Base-by-base conservation (phyloP, 2,888 invertebrate species). In the Oscheius onirici region DNA sequence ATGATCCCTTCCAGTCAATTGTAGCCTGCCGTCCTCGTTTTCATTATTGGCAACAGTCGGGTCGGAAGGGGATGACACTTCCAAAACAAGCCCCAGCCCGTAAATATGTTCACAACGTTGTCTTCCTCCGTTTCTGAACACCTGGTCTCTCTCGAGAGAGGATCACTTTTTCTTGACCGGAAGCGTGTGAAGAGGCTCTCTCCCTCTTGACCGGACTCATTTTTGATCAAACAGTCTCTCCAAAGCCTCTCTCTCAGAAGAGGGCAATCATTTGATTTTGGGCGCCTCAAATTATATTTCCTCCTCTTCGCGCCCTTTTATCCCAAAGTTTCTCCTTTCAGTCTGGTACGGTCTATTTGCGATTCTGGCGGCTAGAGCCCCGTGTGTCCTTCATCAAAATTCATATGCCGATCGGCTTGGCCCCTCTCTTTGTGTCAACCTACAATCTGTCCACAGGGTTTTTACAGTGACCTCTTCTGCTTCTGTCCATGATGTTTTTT, bases 351-450 rank as follows among this genome's bases (percentile, higher is more conserved):
- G 55, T 28, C 10, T 55, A 55, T 55, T 55, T 55, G 55, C 26
- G 20, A 40, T 40, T 40, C 34, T 34, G 46, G 46, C 46, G 3
- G n/a, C n/a, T n/a, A n/a, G n/a, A 17, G n/a, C 15, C 13, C 58
- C 40, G 5, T 24, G n/a, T 41, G 58, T 58, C 58, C 43, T 43
- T 58, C 63, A 63, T 63, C 63, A 63, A 63, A 63, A 63, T 63
- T 63, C 63, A 63, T 28, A 63, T 34, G n/a, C 28, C 49, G 61
- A 20, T 43, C 46, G 44, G 61, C 15, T 58, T 15, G 24, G 3
- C 60, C 43, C 22, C 43, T 22, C 24, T 8, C 10, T 11, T 11
- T 13, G 44, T 63, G 26, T 17, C n/a, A 17, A 24, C 15, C 43
- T 41, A 20, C 34, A 34, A 34, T 6, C 34, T 34, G 8, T 34